Percentiles rank a stretch among this genome's conserved stretches.
Evolutionary conservation across 2,113 vertebrate genomes (phyloP).

Genomic region (Misgurnus anguillicaudatus): DNA sequence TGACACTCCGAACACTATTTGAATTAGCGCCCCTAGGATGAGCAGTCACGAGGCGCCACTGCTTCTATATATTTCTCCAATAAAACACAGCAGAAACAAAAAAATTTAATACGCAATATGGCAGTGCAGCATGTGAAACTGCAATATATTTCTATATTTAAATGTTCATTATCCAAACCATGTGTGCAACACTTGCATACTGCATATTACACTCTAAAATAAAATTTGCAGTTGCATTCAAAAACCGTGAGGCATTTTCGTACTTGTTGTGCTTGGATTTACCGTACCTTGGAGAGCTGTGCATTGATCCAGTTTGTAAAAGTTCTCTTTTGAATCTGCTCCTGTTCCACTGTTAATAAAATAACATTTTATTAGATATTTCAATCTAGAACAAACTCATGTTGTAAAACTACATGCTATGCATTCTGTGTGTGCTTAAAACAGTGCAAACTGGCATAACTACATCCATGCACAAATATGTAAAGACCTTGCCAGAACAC

Average conservation of each 20-base stretch:
- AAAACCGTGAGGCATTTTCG: neutral
- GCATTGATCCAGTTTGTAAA: constrained; percentile 95
- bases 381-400: neutral
- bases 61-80: too few species aligned
- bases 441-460: neutral
- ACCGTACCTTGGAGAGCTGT: constrained; percentile 90
- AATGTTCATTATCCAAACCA: too few species aligned
- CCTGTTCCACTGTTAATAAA: constrained; percentile 80
- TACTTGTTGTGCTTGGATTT: constrained; percentile 28
- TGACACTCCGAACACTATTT: too few species aligned
- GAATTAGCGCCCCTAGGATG: too few species aligned
- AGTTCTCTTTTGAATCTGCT: constrained; percentile 88
- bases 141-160: too few species aligned
- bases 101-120: too few species aligned
- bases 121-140: too few species aligned
- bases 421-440: constrained; percentile 4
- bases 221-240: too few species aligned
- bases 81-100: too few species aligned
- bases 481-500: constrained; percentile 31
- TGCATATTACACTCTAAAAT: too few species aligned
- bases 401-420: neutral
- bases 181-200: too few species aligned
- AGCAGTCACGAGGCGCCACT: too few species aligned
- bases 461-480: constrained; percentile 23
- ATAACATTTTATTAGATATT: neutral